phyloP scores from a whole-genome alignment of 2,888 invertebrate genomes.

The Drosophila melanosoma region DNA sequence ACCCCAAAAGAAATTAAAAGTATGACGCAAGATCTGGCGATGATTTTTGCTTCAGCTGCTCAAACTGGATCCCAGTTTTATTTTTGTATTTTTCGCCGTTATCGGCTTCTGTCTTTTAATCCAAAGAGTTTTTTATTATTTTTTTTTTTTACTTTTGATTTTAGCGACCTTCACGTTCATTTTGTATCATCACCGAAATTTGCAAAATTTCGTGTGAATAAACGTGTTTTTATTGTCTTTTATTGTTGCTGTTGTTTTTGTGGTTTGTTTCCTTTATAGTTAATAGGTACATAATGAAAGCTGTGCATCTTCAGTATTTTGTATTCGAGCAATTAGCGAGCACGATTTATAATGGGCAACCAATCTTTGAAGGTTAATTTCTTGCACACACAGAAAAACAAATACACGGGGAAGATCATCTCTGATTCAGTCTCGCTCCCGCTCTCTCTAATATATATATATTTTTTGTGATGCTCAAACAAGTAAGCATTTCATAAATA shows the following conservation, averaged over 20 bases:
- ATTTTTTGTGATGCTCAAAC: constrained; percentile 2
- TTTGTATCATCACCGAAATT: constrained; percentile 65
- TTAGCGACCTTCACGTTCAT: constrained; percentile 60
- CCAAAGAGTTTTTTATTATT: not conserved
- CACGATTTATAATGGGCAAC: constrained; percentile 81
- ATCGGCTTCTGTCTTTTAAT: constrained; percentile 30
- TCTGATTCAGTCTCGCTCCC: not conserved
- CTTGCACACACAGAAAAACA: constrained; percentile 6
- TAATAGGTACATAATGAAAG: constrained; percentile 79
- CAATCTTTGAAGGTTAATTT: constrained; percentile 78
- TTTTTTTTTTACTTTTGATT: constrained; percentile 6
- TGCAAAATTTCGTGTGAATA: constrained; percentile 56
- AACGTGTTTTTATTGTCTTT: constrained; percentile 40
- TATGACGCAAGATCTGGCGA: constrained; percentile 61
- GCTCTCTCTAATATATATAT: not conserved
- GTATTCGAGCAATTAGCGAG: constrained; percentile 65
- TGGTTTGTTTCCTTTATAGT: constrained; percentile 69
- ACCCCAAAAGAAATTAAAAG: constrained; percentile 70
- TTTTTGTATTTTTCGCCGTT: constrained; percentile 24
- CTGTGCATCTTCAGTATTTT: constrained; percentile 53
- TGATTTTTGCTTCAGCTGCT: not conserved
- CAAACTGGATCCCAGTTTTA: constrained; percentile 43
- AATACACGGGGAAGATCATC: no score
- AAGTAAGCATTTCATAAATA: not conserved
- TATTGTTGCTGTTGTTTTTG: constrained; percentile 21